A percentile compares a stretch with the other conserved stretches of the same genome.
phyloP scores from a whole-genome alignment of 2,888 invertebrate species.

The Drosophila mercatorum region DNA sequence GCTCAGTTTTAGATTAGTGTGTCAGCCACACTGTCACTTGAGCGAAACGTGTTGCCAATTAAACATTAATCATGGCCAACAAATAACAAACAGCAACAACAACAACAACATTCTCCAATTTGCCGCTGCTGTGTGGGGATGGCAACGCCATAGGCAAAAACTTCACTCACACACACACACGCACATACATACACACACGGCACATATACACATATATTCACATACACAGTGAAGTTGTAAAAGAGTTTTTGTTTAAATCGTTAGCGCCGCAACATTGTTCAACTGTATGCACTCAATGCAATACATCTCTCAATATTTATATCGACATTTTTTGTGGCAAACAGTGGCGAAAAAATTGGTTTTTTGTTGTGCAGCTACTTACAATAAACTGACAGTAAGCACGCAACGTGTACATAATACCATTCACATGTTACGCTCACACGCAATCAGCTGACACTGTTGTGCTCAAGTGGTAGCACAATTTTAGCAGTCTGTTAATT shows the following conservation, averaged over 20 bases:
- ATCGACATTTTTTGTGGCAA: slow-evolving; percentile 17
- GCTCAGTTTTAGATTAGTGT: slow-evolving; percentile 50
- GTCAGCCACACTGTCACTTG: slow-evolving; percentile 60
- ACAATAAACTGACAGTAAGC: slow-evolving; percentile 54
- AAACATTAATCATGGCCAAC: slow-evolving; percentile 64
- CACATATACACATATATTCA: slow-evolving; percentile 3
- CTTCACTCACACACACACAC: slow-evolving; percentile 24
- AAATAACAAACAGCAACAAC: slow-evolving; percentile 40
- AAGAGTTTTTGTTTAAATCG: slow-evolving; percentile 6
- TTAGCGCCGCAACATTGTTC: background rate
- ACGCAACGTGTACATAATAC: slow-evolving; percentile 40
- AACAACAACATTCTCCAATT: slow-evolving; percentile 31
- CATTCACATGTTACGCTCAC: slow-evolving; percentile 32
- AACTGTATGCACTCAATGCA: background rate
- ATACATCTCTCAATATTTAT: slow-evolving; percentile 6
- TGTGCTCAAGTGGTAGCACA: slow-evolving; percentile 10
- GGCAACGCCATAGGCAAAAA: slow-evolving; percentile 65
- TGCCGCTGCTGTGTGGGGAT: slow-evolving; percentile 52
- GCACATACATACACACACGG: background rate
- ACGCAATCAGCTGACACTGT: slow-evolving; percentile 37
- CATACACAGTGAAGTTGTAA: slow-evolving; percentile 2
- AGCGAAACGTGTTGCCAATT: slow-evolving; percentile 40
- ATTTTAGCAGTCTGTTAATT: slow-evolving; percentile 14
- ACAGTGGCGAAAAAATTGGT: slow-evolving; percentile 38
- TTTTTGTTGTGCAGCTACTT: slow-evolving; percentile 58